Evolutionary conservation across 2,888 invertebrate genomes (phyloP), one percentile per base, ranked within the genome.

Genomic region (Congeria kusceri): DNA sequence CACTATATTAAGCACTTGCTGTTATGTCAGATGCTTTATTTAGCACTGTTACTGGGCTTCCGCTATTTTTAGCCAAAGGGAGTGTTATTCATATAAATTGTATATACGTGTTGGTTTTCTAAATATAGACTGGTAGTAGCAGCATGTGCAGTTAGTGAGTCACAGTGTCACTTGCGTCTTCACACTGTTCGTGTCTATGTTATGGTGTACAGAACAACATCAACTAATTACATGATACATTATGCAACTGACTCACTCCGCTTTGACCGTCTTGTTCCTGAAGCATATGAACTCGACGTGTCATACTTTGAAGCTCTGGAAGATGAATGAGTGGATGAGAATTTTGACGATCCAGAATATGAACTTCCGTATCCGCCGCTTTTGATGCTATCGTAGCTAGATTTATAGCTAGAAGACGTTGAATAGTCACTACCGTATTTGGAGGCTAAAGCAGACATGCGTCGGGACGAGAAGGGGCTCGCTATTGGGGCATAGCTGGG

Each of bases 211-310:
- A 63, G 49, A 56, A 71, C 63, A 77, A 83, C 83, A 83, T 83
- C 72, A 77, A 79, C 67, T 67, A 79, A n/a, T 28, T 74, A 67
- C 47, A 66, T 57, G 56, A 69, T 53, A 71, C 65, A 67, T 83
- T 83, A 83, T 47, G 83, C 70, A 29, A 83, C 67, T 25, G 83
- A 83, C 83, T 83, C 77, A 83, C 83, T 77, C 71, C 83, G 68
- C 18, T 44, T 61, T 46, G 66, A 32, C 32, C 83, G 53, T 47
- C 76, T 53, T 11, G 86, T 78, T 53, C 46, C 53, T 15, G 74
- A 68, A n/a, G 64, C 69, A n/a, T 64, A 69, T 1, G 69, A 69
- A 23, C 39, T 39, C 15, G 66, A 76, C 1, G 53, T 62, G 39
- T 63, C 66, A 46, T 65, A 69, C n/a, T 64, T 47, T 18, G 79